phyloP scores from a whole-genome alignment of 2,113 vertebrate genomes.

The Scalopus aquaticus region DNA sequence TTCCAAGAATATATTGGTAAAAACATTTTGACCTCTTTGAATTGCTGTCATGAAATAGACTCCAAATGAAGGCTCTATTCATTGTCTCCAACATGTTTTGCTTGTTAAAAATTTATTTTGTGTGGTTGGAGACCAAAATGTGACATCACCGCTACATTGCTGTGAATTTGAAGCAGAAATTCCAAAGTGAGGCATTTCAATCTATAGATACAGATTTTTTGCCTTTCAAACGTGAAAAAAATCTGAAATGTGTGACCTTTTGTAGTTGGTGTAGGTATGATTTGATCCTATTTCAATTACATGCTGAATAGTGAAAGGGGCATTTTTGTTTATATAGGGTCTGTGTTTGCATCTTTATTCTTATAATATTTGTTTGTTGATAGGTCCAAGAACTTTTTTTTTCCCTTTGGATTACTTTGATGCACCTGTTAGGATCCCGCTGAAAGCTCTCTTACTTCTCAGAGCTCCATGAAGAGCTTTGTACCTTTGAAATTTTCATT shows the following conservation, averaged over 20 bases:
- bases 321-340: neutral
- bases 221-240: conserved; percentile 41
- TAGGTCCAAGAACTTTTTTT: neutral
- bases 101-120: neutral
- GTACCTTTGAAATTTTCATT: conserved; percentile 82
- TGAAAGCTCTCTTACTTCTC: conserved; percentile 74
- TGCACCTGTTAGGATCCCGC: conserved; percentile 65
- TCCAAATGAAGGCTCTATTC: neutral
- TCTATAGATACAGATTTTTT: conserved; percentile 61
- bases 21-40: neutral
- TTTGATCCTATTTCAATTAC: conserved; percentile 40
- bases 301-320: neutral
- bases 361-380: conserved; percentile 48
- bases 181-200: conserved; percentile 47
- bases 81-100: neutral
- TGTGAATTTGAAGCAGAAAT: conserved; percentile 55
- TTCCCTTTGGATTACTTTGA: conserved; percentile 54
- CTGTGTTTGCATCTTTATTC: neutral
- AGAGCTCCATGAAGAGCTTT: conserved; percentile 67
- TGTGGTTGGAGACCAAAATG: neutral
- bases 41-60: neutral
- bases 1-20: neutral
- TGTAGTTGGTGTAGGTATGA: conserved; percentile 59
- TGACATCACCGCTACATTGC: conserved; percentile 30
- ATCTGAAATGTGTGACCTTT: neutral